Evolutionary conservation across 2,113 vertebrate species (phyloP).

Genomic region (Halcyon malimbica): DNA sequence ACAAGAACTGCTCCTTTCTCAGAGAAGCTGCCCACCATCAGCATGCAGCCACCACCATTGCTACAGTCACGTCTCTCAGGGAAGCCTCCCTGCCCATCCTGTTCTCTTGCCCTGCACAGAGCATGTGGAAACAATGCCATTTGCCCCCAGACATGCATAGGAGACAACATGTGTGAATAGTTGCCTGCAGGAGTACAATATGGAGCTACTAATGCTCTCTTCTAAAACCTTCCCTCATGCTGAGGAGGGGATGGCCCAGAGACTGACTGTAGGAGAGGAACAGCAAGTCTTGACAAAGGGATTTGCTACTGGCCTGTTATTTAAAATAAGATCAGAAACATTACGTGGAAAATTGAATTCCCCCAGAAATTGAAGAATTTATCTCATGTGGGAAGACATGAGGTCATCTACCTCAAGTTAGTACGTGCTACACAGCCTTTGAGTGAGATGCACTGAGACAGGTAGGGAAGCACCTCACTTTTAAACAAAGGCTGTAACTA

Average conservation of each 20-base stretch:
- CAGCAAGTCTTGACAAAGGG: not conserved
- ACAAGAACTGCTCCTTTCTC: not conserved
- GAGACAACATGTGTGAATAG: rapidly evolving
- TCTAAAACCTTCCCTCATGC: not conserved
- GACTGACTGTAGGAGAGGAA: not conserved
- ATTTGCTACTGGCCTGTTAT: not conserved
- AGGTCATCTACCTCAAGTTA: not conserved
- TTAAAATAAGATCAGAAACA: not conserved
- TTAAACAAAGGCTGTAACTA: not conserved
- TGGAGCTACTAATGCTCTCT: not conserved
- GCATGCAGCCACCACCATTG: not conserved
- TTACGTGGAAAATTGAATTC: not conserved
- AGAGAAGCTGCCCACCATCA: not conserved
- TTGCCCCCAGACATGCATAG: not conserved
- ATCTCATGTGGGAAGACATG: not conserved
- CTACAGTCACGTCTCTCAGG: not conserved
- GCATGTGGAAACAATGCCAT: not conserved
- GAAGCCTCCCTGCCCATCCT: not conserved
- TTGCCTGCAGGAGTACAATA: not conserved
- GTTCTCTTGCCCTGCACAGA: not conserved
- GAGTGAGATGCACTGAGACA: not conserved
- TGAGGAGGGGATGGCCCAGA: not conserved
- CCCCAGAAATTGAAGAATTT: not conserved
- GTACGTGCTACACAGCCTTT: not conserved
- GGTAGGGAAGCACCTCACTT: not conserved